Conservation (phyloP, 2,113 vertebrate genomes). For the Triplophysa tibetana region DNA sequence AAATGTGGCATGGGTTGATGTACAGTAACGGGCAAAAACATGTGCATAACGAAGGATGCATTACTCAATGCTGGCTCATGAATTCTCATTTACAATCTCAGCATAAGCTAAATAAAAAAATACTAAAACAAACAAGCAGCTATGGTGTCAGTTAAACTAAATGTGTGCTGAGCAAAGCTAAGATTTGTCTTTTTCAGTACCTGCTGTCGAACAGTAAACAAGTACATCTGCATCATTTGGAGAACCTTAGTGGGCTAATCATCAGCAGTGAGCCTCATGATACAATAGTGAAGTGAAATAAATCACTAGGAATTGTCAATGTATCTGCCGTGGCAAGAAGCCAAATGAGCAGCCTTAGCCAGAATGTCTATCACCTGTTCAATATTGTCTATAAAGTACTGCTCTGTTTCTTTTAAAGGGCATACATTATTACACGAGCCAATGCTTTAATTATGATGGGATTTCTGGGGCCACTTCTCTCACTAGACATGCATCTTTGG, state of each 20-base stretch:
- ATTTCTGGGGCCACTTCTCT: too few relatives aligned
- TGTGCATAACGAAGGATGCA: conserved; percentile 31
- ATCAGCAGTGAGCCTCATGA: background rate
- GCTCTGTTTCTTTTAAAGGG: conserved; percentile 10
- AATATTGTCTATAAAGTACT: conserved; percentile 15
- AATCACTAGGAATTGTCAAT: background rate
- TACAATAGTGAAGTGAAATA: conserved; percentile 5
- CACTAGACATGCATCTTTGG: background rate
- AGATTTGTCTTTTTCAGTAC: conserved; percentile 4
- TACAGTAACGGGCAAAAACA: background rate
- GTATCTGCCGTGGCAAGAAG: background rate
- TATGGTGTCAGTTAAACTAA: conserved; percentile 16
- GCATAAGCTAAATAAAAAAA: background rate
- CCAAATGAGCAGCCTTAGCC: conserved; percentile 6
- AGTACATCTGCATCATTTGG: conserved; percentile 14
- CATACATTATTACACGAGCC: background rate
- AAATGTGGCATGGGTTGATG: background rate
- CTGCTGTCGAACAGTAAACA: conserved; percentile 24
- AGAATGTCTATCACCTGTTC: conserved; percentile 15
- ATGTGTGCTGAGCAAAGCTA: background rate
- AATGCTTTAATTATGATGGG: conserved; percentile 3
- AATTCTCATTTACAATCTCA: conserved; percentile 28
- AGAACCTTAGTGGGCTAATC: conserved; percentile 20
- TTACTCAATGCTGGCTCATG: conserved; percentile 20
- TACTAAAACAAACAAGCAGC: background rate